Percentiles rank a stretch among this genome's conserved stretches.
phyloP scores from a whole-genome alignment of 2,113 vertebrate species.

The Cariama cristata region DNA sequence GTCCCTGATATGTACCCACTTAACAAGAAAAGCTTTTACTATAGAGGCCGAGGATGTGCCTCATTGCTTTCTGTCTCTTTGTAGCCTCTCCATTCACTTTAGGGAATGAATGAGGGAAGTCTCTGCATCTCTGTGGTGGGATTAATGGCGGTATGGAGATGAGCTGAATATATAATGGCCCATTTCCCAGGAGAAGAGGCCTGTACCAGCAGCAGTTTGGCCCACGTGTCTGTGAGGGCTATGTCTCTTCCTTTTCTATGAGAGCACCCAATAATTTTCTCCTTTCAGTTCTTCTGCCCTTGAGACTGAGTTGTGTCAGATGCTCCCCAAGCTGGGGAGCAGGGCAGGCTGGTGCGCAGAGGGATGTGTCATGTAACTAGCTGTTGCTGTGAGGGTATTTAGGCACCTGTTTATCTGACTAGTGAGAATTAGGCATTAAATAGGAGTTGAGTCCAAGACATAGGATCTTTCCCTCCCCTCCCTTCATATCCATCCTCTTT shows the following conservation, averaged over 20 bases:
- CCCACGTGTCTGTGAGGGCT: background rate
- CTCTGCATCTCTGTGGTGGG: background rate
- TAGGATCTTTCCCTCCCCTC: background rate
- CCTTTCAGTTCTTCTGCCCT: background rate
- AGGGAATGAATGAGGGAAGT: background rate
- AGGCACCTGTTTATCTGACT: background rate
- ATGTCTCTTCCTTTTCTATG: background rate
- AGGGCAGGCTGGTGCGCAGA: background rate
- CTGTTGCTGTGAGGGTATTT: background rate
- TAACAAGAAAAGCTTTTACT: background rate
- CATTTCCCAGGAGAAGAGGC: background rate
- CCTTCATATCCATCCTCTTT: background rate
- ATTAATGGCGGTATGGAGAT: background rate
- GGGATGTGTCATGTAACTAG: background rate
- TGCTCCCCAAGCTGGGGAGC: background rate
- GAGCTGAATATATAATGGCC: background rate
- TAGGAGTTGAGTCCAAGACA: background rate
- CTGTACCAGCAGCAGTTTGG: background rate
- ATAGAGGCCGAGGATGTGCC: background rate
- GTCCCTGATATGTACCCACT: background rate
- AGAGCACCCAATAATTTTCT: background rate
- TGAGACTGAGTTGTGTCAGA: background rate
- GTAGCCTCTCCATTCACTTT: background rate
- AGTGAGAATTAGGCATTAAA: background rate
- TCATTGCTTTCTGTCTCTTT: background rate